Conservation (phyloP, 2,888 invertebrate species). For the Himalopsyche anomala region DNA sequence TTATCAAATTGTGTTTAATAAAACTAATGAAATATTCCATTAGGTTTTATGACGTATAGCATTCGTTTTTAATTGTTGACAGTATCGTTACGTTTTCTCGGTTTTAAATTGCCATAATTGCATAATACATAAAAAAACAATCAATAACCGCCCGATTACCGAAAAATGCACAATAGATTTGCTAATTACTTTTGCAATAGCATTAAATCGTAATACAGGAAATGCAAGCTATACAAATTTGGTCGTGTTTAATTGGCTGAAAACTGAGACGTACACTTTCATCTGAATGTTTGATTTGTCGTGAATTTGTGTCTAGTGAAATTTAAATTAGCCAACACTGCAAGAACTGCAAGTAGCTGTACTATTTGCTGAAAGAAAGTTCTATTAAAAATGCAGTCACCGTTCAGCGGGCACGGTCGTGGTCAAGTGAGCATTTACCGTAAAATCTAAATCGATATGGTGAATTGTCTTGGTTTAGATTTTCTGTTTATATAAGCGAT, state of each 20-base stretch:
- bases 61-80: too few relatives aligned
- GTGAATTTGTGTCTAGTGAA: background rate
- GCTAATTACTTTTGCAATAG: conserved; percentile 23
- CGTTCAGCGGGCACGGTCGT: conserved; percentile 7
- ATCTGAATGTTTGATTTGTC: background rate
- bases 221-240: conserved; percentile 18
- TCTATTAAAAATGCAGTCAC: conserved; percentile 17
- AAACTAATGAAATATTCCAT: too few relatives aligned
- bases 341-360: background rate
- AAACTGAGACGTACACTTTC: background rate
- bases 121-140: conserved; percentile 6
- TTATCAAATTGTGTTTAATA: too few relatives aligned
- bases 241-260: conserved; percentile 7
- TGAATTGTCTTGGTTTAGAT: conserved; percentile 32
- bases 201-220: background rate
- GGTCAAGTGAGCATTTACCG: conserved; percentile 35
- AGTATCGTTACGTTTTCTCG: too few relatives aligned
- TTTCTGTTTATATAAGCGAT: conserved; percentile 28
- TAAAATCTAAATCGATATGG: conserved; percentile 36
- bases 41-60: too few relatives aligned
- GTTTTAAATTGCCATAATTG: background rate
- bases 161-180: background rate
- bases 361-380: conserved; percentile 34
- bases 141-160: background rate
- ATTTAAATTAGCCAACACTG: background rate